Evolutionary conservation across 2,113 vertebrate species (phyloP), one percentile per base, ranked within the genome.

Genomic region (Choloepus hoffmanni): DNA sequence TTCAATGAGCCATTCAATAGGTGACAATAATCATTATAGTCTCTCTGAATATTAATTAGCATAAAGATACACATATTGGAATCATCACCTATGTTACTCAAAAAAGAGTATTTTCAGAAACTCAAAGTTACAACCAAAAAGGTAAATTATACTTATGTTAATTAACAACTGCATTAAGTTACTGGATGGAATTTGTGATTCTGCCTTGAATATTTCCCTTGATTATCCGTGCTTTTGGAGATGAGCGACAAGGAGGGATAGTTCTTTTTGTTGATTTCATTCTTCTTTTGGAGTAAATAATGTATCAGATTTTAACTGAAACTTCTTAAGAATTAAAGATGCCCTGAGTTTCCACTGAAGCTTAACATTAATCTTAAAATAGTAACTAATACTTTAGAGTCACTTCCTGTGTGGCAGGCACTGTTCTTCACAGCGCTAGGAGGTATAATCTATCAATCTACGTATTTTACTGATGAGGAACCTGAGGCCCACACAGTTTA

Each of bases 1-100:
- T 50, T 36, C 50, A n/a, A 55, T 84, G 53, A 97, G 62, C 8
- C 68, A 90, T 95, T 96, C 60, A 87, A 96, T 74, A 97, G 4
- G 4, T 92, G 68, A 96, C 1, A 92, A n/a, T 55, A 97, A 90
- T 92, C 43, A 62, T 87, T 65, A 97, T 90, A 95, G 7, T 60
- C 3, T 91, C 3, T 83, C 2, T 81, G 62, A 92, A 88, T 92
- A 90, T 96, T 95, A 97, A 92, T 72, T 86, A 96, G 7, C 12
- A 93, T 53, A 93, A 94, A 92, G 12, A 91, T 30, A 83, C 0
- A 1, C 0, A 87, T 78, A 48, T 74, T 86, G 36, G 23, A 93
- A 88, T 95, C 8, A 78, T 85, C 24, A 82, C 7, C 2, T 85
- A 48, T 21, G 7, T 45, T 53, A 3, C 9, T 6, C n/a, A 58